Percentiles rank a stretch among this genome's conserved stretches.
These are phyloP conservation scores for Centrocercus urophasianus DNA, from an alignment of 2,113 vertebrate genomes.

Conservation along the genomic window DNA sequence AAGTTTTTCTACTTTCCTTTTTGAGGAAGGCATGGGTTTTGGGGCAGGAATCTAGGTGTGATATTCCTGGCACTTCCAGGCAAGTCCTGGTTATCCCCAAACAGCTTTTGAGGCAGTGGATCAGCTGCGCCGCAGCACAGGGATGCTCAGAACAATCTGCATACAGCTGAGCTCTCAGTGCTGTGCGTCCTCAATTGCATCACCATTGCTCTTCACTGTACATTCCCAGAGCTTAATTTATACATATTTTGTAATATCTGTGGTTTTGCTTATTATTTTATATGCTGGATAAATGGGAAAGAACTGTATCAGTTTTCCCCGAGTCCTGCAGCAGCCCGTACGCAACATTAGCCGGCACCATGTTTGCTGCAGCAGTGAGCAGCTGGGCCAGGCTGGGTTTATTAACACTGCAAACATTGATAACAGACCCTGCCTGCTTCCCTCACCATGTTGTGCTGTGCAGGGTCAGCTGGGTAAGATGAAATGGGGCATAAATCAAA, in stretches of 20 bases:
- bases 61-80: neutral
- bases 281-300: neutral
- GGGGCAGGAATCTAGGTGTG: neutral
- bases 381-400: neutral
- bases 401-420: neutral
- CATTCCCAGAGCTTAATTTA: neutral
- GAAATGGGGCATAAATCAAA: neutral
- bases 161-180: neutral
- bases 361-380: rapidly evolving
- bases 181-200: rapidly evolving
- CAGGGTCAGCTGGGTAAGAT: neutral
- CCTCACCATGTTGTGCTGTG: rapidly evolving
- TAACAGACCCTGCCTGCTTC: neutral
- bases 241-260: neutral
- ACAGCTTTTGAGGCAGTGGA: neutral
- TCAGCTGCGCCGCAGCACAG: rapidly evolving
- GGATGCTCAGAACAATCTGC: neutral
- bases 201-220: neutral
- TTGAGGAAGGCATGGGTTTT: neutral
- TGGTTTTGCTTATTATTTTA: neutral
- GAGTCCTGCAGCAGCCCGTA: neutral
- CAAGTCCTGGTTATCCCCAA: neutral
- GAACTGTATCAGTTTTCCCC: neutral
- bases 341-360: neutral
- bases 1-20: neutral